Evolutionary conservation across 2,113 vertebrate genomes (phyloP).

Genomic region (Eidolon helvum): DNA sequence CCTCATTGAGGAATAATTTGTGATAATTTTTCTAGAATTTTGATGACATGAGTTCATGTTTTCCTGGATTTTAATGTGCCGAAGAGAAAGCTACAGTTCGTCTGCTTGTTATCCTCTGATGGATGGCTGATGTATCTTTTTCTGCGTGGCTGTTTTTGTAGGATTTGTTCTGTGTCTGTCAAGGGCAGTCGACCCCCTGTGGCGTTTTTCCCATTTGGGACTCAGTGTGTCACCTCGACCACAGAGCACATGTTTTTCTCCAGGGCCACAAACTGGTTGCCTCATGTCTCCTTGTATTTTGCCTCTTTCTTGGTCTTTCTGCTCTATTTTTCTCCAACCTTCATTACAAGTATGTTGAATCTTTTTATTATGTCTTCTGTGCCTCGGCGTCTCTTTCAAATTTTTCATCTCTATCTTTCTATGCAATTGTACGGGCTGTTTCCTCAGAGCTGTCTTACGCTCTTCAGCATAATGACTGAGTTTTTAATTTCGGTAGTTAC

Average conservation of each 20-base stretch:
- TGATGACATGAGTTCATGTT: background rate
- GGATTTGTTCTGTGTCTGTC: background rate
- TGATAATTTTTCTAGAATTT: background rate
- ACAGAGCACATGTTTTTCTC: background rate
- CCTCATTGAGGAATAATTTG: background rate
- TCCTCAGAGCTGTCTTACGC: background rate
- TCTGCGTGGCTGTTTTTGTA: background rate
- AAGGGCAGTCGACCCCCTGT: background rate
- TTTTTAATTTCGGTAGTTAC: background rate
- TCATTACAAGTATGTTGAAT: background rate
- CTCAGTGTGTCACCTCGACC: background rate
- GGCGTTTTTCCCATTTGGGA: no score
- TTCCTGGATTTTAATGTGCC: background rate
- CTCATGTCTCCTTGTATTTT: background rate
- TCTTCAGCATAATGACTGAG: no score
- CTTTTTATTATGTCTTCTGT: no score
- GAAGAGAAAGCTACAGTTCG: background rate
- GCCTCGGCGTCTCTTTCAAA: background rate
- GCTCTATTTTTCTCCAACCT: background rate
- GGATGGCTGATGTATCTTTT: background rate
- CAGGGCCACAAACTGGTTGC: accelerated
- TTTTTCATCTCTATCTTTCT: background rate
- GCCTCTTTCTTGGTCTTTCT: background rate
- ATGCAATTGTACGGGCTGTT: background rate
- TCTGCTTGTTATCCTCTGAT: background rate